Evolutionary conservation across 2,797 vertebrate genomes (phyloP), one percentile per base, ranked within the genome.

Genomic region (Podargus strigoides): DNA sequence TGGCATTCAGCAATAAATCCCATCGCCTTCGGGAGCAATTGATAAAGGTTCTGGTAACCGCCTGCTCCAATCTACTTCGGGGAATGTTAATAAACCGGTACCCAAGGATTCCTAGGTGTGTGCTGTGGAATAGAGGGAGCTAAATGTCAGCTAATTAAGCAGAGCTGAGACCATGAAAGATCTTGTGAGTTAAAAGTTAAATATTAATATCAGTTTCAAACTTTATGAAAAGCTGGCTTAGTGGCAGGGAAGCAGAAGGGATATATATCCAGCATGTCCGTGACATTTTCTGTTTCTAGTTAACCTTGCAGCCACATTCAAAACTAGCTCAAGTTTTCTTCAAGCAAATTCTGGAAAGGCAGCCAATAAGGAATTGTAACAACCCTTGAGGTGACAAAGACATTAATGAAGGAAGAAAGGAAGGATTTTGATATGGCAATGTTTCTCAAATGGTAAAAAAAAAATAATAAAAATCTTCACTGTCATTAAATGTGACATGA

Each of bases 151-250:
- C 94, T 96, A 93, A 93, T 92, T 89, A 95, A 91, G 85, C 90
- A 79, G 75, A 94, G 95, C 96, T 87, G 92, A 94, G 92, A 91
- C 93, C 88, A 82, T 87, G 94, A 89, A 96, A 92, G 93, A 96
- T 78, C 92, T 94, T 78, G 28, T 88, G 87, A 95, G 92, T 58
- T 87, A 73, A 62, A 94, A 94, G 95, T 93, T 96, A 96, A 97
- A 96, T 93, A 94, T 92, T 93, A 96, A 97, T 91, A 91, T 95
- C 75, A n/a, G 49, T 87, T 93, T 95, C 95, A 84, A 96, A 97
- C 97, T 93, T 95, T 59, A 58, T 44, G 76, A 95, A 69, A 52
- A 91, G 87, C 85, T 66, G 53, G 79, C 83, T 74, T 92, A 91
- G 90, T 89, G 62, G 86, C 87, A 76, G 93, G 66, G 58, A 93